Evolutionary conservation across 1,140 invertebrate genomes (phyloP).

Genomic region (Antheraea mylitta): DNA sequence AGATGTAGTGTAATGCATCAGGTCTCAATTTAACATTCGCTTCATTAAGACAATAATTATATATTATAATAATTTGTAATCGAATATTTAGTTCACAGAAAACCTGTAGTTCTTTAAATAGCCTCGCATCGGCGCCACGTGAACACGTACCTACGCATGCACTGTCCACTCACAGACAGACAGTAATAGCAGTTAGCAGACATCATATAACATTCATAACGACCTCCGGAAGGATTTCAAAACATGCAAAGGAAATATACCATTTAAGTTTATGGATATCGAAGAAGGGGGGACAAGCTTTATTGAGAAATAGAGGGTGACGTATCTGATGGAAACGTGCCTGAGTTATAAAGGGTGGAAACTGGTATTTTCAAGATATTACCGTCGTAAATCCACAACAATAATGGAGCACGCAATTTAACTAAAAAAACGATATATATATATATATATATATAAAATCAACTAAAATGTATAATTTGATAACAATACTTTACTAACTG

Average conservation of each 20-base stretch:
- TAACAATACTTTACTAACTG: no score
- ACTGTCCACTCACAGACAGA: conserved; percentile 8
- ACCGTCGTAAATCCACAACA: neutral
- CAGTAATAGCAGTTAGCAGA: conserved; percentile 4
- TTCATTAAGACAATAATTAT: neutral
- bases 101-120: conserved; percentile 11
- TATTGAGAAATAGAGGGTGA: conserved; percentile 1
- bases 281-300: neutral
- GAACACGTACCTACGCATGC: neutral
- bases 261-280: conserved; percentile 1
- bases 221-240: conserved; percentile 1
- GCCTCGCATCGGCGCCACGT: neutral
- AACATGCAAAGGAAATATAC: conserved; percentile 4
- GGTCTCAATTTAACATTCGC: neutral
- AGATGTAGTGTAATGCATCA: no score
- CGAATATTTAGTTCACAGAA: neutral
- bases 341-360: neutral
- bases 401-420: neutral
- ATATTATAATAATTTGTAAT: no score
- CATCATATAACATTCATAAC: conserved; percentile 3
- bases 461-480: no score
- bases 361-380: neutral
- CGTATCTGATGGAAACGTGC: neutral
- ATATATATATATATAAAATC: no score
- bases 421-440: neutral